phyloP scores from a whole-genome alignment of 2,888 invertebrate genomes.

The Brenthis ino region DNA sequence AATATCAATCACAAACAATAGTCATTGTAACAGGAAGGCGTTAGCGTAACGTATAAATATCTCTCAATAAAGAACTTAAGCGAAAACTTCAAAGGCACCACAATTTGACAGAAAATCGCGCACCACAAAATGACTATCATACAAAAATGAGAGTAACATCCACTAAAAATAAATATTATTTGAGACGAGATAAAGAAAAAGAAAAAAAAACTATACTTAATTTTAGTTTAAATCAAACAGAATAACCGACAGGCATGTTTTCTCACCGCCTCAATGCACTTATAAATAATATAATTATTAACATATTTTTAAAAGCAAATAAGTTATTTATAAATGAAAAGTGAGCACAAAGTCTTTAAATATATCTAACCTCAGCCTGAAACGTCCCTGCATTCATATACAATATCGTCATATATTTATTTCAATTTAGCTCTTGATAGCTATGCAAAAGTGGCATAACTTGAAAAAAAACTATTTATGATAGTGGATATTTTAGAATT shows the following conservation, averaged over 20 bases:
- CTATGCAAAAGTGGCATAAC: not conserved
- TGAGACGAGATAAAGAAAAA: no score
- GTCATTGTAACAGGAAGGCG: not conserved
- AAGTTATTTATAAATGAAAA: slow-evolving; percentile 8
- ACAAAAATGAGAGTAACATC: not conserved
- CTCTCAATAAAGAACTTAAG: not conserved
- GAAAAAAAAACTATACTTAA: no score
- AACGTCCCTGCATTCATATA: not conserved
- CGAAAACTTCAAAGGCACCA: slow-evolving; percentile 8
- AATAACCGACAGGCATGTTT: no score
- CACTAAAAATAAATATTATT: no score
- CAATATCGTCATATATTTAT: not conserved
- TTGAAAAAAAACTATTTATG: not conserved
- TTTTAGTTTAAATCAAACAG: no score
- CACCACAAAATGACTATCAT: slow-evolving; percentile 5
- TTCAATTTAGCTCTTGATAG: not conserved
- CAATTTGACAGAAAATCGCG: slow-evolving; percentile 6
- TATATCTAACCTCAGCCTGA: not conserved
- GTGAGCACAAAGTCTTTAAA: slow-evolving; percentile 9
- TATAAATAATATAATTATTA: no score
- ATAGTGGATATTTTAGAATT: no score
- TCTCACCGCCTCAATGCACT: no score
- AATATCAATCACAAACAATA: not conserved
- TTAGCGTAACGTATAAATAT: not conserved
- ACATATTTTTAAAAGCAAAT: no score